Conservation (phyloP, 2,113 vertebrate species). For the Mormoops blainvillei region DNA sequence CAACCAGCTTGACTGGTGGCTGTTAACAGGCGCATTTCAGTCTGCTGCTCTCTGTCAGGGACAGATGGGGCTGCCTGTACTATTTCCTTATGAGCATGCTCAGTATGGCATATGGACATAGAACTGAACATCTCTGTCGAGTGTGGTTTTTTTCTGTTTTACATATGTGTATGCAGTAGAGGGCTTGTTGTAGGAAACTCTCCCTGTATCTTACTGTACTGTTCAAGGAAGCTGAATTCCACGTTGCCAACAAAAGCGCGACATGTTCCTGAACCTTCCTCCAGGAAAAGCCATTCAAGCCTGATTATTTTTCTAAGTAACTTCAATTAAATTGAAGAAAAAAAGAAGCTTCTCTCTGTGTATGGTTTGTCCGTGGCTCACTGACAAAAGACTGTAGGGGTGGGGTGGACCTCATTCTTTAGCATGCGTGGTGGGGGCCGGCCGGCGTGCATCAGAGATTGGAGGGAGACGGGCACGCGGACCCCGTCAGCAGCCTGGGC, state of each 20-base stretch:
- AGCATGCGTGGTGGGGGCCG: background rate
- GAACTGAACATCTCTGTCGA: constrained; percentile 76
- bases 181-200: constrained; percentile 77
- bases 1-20: constrained; percentile 49
- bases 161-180: constrained; percentile 80
- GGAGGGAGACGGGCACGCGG: background rate
- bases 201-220: constrained; percentile 77
- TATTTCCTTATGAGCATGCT: constrained; percentile 81
- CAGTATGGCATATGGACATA: constrained; percentile 71
- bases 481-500: rapidly evolving
- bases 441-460: background rate
- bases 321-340: constrained; percentile 86
- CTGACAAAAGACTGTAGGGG: background rate
- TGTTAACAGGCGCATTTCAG: constrained; percentile 52
- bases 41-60: constrained; percentile 76
- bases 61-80: constrained; percentile 76
- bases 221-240: constrained; percentile 78
- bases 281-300: constrained; percentile 84
- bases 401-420: background rate
- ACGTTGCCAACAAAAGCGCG: constrained; percentile 78
- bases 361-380: constrained; percentile 71
- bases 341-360: constrained; percentile 68
- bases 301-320: constrained; percentile 89
- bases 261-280: constrained; percentile 81
- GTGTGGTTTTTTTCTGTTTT: constrained; percentile 75